Conservation (phyloP, 2,113 vertebrate genomes). For the Columba livia region DNA sequence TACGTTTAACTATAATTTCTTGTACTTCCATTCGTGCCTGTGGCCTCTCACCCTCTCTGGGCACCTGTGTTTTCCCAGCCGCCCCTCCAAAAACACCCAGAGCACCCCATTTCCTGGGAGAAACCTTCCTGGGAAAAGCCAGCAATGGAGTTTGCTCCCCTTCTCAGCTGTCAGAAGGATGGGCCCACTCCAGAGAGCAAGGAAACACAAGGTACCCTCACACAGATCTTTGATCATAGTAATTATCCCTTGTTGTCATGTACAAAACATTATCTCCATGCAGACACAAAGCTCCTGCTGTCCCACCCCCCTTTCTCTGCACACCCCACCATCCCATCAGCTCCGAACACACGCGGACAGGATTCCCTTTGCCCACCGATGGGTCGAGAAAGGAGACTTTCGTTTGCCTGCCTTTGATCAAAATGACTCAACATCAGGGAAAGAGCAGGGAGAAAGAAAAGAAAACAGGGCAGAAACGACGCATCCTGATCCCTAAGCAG, state of each 20-base stretch:
- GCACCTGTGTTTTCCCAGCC: background rate
- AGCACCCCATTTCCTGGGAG: background rate
- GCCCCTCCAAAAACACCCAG: background rate
- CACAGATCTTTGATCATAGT: background rate
- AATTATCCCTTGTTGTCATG: background rate
- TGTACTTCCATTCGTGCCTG: fast-evolving
- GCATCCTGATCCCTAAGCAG: background rate
- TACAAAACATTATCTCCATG: background rate
- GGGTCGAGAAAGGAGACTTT: background rate
- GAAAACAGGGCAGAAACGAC: background rate
- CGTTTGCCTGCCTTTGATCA: slow-evolving; percentile 25
- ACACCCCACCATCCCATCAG: background rate
- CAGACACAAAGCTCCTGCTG: background rate
- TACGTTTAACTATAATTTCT: background rate
- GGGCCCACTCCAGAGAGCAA: background rate
- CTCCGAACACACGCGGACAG: background rate
- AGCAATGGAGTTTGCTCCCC: fast-evolving
- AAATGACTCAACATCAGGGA: background rate
- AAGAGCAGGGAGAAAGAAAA: background rate
- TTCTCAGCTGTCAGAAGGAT: background rate
- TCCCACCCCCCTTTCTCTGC: background rate
- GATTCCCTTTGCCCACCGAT: background rate
- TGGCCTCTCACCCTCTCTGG: background rate
- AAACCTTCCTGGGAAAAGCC: background rate
- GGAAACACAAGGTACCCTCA: background rate